A percentile compares a stretch with the other conserved stretches of the same genome.
These are phyloP conservation scores for Drosophila kambysellisi DNA, from an alignment of 2,888 invertebrate genomes.

Conservation along the genomic window DNA sequence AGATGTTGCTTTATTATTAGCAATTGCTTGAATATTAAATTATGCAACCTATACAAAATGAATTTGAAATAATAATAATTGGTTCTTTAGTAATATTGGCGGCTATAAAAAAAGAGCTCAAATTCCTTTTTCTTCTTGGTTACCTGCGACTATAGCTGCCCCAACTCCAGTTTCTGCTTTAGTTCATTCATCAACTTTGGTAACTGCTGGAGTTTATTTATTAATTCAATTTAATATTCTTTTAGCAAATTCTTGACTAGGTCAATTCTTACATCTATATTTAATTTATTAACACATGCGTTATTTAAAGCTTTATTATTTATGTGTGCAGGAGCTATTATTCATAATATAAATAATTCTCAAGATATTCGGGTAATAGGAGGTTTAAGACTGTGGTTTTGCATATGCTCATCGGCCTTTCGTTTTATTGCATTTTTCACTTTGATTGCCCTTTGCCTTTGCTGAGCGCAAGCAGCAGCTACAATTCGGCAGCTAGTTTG, in stretches of 20 bases:
- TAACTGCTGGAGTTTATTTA: slow-evolving; percentile 87
- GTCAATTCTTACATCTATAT: slow-evolving; percentile 87
- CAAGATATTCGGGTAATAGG: slow-evolving; percentile 83
- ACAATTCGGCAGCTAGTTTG: too few relatives aligned
- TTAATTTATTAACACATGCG: slow-evolving; percentile 90
- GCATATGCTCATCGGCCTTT: too few relatives aligned
- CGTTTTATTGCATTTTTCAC: too few relatives aligned
- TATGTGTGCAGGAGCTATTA: slow-evolving; percentile 90
- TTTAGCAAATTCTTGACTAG: slow-evolving; percentile 85
- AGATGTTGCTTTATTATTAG: slow-evolving; percentile 89
- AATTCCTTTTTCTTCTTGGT: slow-evolving; percentile 91
- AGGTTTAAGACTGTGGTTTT: background rate
- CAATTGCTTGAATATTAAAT: slow-evolving; percentile 87
- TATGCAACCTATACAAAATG: slow-evolving; percentile 86
- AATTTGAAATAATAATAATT: slow-evolving; percentile 85
- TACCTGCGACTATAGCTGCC: slow-evolving; percentile 91
- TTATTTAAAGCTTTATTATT: slow-evolving; percentile 91
- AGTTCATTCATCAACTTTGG: slow-evolving; percentile 86
- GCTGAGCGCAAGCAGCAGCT: too few relatives aligned
- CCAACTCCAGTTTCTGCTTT: slow-evolving; percentile 71
- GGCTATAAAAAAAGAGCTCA: slow-evolving; percentile 91
- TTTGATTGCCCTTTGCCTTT: too few relatives aligned
- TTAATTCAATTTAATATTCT: slow-evolving; percentile 72
- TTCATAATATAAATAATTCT: slow-evolving; percentile 88
- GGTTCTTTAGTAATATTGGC: slow-evolving; percentile 86